phyloP scores from a whole-genome alignment of 2,797 vertebrate genomes.

The Anabas testudineus region DNA sequence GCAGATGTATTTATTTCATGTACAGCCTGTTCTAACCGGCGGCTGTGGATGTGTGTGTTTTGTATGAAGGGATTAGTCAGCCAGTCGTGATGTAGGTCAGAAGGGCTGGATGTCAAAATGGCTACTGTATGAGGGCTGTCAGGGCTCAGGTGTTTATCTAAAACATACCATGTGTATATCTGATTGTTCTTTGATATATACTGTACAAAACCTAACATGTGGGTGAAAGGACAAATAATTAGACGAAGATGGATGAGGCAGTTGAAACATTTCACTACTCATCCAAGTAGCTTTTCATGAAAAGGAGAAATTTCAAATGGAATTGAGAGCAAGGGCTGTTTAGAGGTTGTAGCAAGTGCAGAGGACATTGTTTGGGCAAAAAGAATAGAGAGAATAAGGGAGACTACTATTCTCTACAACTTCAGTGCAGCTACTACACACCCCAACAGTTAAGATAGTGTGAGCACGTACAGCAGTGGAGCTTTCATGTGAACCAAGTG shows the following conservation, averaged over 20 bases:
- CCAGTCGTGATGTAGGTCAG: conserved; percentile 55
- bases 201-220: conserved; percentile 12
- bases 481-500: conserved; percentile 53
- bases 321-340: not conserved
- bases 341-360: conserved; percentile 8
- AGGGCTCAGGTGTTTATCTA: conserved; percentile 49
- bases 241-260: conserved; percentile 10
- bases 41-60: conserved; percentile 25
- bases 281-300: no score
- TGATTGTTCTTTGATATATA: no score
- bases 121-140: not conserved
- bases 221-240: conserved; percentile 17
- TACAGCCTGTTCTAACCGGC: conserved; percentile 4
- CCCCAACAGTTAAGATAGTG: conserved; percentile 29
- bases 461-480: conserved; percentile 17
- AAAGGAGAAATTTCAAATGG: not conserved
- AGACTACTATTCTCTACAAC: no score
- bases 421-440: no score
- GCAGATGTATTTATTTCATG: conserved; percentile 26
- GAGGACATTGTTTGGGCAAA: conserved; percentile 9
- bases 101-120: conserved; percentile 22
- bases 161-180: conserved; percentile 5
- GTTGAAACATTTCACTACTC: not conserved
- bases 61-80: conserved; percentile 35
- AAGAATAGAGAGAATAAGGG: conserved; percentile 11